phyloP scores from a whole-genome alignment of 2,797 vertebrate species.

The Sebastes aleutianus region DNA sequence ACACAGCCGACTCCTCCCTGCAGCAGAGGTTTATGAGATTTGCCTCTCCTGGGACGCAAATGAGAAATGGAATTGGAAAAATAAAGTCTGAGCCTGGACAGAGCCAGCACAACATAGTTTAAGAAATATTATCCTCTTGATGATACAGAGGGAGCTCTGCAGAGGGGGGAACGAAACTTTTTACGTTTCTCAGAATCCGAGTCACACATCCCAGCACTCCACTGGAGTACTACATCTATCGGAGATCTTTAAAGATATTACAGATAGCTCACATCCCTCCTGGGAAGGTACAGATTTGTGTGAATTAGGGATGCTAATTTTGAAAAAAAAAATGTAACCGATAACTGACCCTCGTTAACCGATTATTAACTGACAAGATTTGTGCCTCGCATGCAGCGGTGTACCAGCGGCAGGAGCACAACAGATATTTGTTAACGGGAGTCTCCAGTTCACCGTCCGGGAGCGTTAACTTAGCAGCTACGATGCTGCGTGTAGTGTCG shows the following conservation, averaged over 20 bases:
- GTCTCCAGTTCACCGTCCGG: no score
- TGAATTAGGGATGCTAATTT: no score
- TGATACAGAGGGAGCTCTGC: not conserved
- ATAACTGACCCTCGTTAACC: no score
- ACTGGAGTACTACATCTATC: constrained; percentile 9
- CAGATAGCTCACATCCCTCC: constrained; percentile 26
- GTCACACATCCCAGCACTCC: constrained; percentile 17
- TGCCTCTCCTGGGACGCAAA: not conserved
- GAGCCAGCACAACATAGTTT: not conserved
- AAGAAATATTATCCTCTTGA: constrained; percentile 15
- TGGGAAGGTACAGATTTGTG: constrained; percentile 6
- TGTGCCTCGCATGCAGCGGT: no score
- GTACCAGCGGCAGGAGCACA: no score
- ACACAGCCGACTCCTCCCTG: not conserved
- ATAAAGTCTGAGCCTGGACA: not conserved
- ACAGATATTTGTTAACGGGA: no score
- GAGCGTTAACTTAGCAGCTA: no score
- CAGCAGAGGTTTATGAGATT: constrained; percentile 18
- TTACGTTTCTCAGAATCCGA: constrained; percentile 12
- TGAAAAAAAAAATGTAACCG: no score
- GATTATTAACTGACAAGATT: no score
- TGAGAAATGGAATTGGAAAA: not conserved
- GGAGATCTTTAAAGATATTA: constrained; percentile 28
- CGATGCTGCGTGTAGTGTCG: no score
- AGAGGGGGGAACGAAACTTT: not conserved